These are phyloP conservation scores for Antheraea yamamai DNA, from an alignment of 2,888 invertebrate species.

Conservation along the genomic window DNA sequence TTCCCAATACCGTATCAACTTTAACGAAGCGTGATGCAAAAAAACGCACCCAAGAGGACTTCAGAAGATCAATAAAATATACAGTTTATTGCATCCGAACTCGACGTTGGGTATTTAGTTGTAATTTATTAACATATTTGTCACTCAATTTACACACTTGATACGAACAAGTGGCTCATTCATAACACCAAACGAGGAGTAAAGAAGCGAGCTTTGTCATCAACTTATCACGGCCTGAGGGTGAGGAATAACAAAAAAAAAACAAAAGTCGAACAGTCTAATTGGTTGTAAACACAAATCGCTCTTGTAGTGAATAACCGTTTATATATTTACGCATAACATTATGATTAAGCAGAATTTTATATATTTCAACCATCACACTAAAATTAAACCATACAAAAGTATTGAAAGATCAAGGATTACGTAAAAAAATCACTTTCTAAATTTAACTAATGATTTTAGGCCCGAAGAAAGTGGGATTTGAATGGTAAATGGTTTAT, in stretches of 20 bases:
- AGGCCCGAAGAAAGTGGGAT: too few species aligned
- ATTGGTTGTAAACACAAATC: not conserved
- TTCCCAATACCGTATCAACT: not conserved
- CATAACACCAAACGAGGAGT: constrained; percentile 44
- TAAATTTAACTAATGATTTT: too few species aligned
- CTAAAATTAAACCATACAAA: not conserved
- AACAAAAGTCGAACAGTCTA: constrained; percentile 1
- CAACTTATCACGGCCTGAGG: constrained; percentile 28
- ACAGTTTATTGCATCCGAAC: constrained; percentile 67
- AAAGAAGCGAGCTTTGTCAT: constrained; percentile 53
- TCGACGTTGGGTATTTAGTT: constrained; percentile 58
- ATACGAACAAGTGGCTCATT: constrained; percentile 64
- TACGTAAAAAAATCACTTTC: too few species aligned
- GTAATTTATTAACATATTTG: constrained; percentile 64
- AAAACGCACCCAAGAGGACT: constrained; percentile 38
- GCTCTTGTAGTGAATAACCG: not conserved
- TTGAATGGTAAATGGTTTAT: too few species aligned
- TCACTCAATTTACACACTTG: constrained; percentile 61
- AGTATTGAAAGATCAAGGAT: too few species aligned
- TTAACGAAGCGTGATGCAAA: not conserved
- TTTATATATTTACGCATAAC: not conserved
- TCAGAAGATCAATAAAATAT: constrained; percentile 71
- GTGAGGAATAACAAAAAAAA: constrained; percentile 22
- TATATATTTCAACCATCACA: not conserved
- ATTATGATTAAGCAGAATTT: not conserved